Base-by-base conservation (phyloP, 2,888 invertebrate species). In the Pandemis heparana region DNA sequence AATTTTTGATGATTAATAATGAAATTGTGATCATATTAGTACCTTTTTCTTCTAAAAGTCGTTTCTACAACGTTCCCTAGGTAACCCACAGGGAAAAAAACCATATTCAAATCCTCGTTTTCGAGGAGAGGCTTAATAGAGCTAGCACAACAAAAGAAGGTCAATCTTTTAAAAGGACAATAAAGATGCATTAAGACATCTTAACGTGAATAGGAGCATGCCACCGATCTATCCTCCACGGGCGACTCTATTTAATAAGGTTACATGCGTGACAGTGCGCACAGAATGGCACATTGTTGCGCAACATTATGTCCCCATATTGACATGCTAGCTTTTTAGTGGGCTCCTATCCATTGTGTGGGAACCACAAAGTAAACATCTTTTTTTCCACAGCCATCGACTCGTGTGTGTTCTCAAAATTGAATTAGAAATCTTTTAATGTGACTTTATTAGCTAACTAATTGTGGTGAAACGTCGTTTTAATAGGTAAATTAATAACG, bases 251-350 rank as follows among this genome's bases (percentile, higher is more conserved):
- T 87, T 87, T 92, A 92, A 93, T 91, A 89, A 85, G 84, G 85
- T 93, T 91, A 92, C 83, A 90, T 89, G 89, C 89, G 83, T 90
- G 89, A 89, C 88, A 86, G 83, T 86, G 83, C 82, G 73, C 82
- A 72, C 77, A 85, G 80, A 87, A 89, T 84, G 78, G 78, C 74
- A 76, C 75, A 89, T 92, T 92, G 92, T 94, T 92, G 87, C 80
- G 82, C 89, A 91, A 92, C 85, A 86, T 81, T 81, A 79, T 81
- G 83, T 83, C 87, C 85, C 83, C 86, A 61, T 81, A 89, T 90
- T 91, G 92, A 91, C 90, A 89, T 89, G 89, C 89, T 89, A 89
- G 87, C 87, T 88, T 89, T 88, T 90, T 89, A 90, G 85, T 88
- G 83, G 83, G 56, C 56, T 79, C 81, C 74, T 81, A 76, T 67